phyloP scores from a whole-genome alignment of 2,888 invertebrate genomes.

The Xestia sexstrigata region DNA sequence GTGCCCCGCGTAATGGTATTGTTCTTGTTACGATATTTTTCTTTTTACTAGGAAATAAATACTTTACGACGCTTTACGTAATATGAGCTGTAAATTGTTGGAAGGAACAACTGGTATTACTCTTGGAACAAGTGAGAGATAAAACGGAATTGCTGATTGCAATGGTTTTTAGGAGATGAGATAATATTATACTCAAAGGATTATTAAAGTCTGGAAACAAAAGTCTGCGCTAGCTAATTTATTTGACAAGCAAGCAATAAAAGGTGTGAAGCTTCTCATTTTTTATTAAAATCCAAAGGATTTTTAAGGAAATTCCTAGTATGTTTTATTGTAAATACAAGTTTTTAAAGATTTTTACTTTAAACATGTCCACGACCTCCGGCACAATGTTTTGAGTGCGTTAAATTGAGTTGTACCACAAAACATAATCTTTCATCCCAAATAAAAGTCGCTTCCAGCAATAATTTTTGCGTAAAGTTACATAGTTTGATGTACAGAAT shows the following conservation, averaged over 20 bases:
- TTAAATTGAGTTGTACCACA: too few species aligned
- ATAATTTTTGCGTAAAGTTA: too few species aligned
- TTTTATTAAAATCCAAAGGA: too few species aligned
- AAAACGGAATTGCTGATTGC: slow-evolving; percentile 44
- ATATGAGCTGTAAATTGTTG: slow-evolving; percentile 66
- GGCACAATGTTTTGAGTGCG: too few species aligned
- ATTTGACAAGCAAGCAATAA: neutral
- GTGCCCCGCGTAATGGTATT: slow-evolving; percentile 71
- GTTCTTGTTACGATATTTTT: slow-evolving; percentile 75
- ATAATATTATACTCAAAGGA: slow-evolving; percentile 1
- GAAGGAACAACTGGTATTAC: slow-evolving; percentile 24
- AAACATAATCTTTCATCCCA: too few species aligned
- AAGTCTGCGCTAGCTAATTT: neutral
- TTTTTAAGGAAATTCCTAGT: too few species aligned
- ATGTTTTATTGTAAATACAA: too few species aligned
- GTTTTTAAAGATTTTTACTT: too few species aligned
- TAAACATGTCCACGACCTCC: too few species aligned
- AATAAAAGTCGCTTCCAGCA: too few species aligned
- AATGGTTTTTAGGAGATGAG: slow-evolving; percentile 18
- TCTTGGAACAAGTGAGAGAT: slow-evolving; percentile 32
- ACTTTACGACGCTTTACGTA: slow-evolving; percentile 74
- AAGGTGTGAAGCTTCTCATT: too few species aligned
- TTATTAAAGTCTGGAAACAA: neutral
- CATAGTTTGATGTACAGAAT: too few species aligned
- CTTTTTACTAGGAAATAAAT: slow-evolving; percentile 78